Evolutionary conservation across 2,113 vertebrate genomes (phyloP), one percentile per base, ranked within the genome.

Genomic region (Percina caprodes): DNA sequence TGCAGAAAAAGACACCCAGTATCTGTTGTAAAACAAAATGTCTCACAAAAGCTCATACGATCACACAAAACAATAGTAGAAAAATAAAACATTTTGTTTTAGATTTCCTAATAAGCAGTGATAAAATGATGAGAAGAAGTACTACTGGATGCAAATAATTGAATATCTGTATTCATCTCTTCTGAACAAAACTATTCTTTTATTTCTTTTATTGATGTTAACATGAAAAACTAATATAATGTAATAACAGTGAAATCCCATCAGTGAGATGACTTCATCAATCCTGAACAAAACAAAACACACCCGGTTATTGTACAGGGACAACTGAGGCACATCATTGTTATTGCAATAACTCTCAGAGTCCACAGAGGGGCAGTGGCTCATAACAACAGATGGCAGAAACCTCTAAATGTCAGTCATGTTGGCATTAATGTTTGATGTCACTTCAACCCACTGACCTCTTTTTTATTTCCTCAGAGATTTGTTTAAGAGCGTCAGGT

Each of bases 401-500:
- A 69, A 49, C 30, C 77, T 79, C 42, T 54, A 56, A 30, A 77
- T 73, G 74, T 86, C 49, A 54, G 75, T 79, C 76, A 85, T 86
- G 80, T 89, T 75, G 88, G 85, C 88, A 94, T 92, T 30, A 92
- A 93, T 92, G 84, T 94, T 94, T 94, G 85, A 94, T 92, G 85
- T 74, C 82, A 82, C 77, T 81, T 86, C 75, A 89, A 85, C 90
- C 86, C 86, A 88, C 81, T 94, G 92, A 94, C 92, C 94, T 93
- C 84, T 71, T 94, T 94, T 82, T 89, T 72, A 90, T 85, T 83
- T 90, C 91, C 84, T 83, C 71, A 71, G 88, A 90, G 86, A 91
- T 80, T 71, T 93, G 80, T 77, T 86, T 45, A 39, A 19, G 54
- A 83, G 83, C 56, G 26, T 80, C 52, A 62, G 69, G 71, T 69